These are phyloP conservation scores for Alosa sapidissima DNA, from an alignment of 2,797 vertebrate genomes.

Conservation along the genomic window DNA sequence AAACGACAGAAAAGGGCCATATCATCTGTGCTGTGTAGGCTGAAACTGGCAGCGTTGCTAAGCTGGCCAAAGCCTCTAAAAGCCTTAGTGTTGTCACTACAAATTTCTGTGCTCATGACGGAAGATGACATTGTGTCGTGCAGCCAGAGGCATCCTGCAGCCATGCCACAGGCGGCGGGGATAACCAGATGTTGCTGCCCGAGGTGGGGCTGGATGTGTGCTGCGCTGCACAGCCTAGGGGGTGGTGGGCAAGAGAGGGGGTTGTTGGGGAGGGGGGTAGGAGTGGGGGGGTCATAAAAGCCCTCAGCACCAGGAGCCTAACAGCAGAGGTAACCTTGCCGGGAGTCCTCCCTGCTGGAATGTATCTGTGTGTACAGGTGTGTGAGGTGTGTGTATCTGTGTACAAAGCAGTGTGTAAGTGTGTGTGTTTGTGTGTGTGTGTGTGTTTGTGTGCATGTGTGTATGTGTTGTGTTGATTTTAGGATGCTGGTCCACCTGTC, in stretches of 20 bases:
- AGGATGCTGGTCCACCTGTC: conserved; percentile 7
- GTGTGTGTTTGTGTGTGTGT: neutral
- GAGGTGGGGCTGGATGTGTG: conserved; percentile 59
- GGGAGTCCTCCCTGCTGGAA: conserved; percentile 57
- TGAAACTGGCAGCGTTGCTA: conserved; percentile 56
- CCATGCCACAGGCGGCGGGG: conserved; percentile 76
- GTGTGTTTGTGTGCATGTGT: neutral
- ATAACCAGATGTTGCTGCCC: conserved; percentile 81
- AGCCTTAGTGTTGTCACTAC: conserved; percentile 75
- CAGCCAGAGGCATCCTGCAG: conserved; percentile 77
- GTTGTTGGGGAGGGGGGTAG: conserved; percentile 52
- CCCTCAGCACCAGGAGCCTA: conserved; percentile 72
- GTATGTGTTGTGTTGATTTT: neutral
- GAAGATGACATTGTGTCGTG: conserved; percentile 79
- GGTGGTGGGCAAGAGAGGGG: conserved; percentile 48
- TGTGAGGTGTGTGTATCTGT: conserved; percentile 16
- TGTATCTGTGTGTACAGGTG: conserved; percentile 23
- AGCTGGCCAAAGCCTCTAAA: conserved; percentile 61
- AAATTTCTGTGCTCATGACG: conserved; percentile 80
- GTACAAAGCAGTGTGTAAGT: neutral
- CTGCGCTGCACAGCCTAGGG: conserved; percentile 36
- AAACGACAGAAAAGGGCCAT: conserved; percentile 39
- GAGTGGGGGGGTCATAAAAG: conserved; percentile 64
- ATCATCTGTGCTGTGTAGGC: conserved; percentile 61
- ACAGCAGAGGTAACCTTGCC: conserved; percentile 79